Evolutionary conservation across 2,113 vertebrate species (phyloP), one percentile per base, ranked within the genome.

Genomic region (Leucopsar rothschildi): DNA sequence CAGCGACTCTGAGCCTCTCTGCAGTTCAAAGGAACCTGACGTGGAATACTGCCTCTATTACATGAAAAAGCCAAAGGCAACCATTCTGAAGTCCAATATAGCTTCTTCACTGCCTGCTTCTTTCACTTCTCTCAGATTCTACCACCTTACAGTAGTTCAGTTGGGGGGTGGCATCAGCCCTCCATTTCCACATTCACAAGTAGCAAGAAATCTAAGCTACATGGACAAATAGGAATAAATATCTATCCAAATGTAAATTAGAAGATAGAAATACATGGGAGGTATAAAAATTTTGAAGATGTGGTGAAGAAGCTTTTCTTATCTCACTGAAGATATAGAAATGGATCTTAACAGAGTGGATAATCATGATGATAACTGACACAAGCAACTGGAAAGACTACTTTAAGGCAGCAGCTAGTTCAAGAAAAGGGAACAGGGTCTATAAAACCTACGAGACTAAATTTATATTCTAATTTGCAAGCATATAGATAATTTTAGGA

Each of bases 401-500:
- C 40, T 78, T 88, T 65, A 60, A 82, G 49, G 39, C 4, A 21
- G 52, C 39, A 81, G 80, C 17, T 90, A 84, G 39, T 42, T 76
- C 28, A 94, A 65, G 66, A 57, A 88, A 86, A 92, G 81, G 21
- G 15, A 93, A 77, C 23, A 72, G 57, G 50, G 17, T 72, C 66
- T 82, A n/a, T 44, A 80, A 90, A 92, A 87, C 63, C 63, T n/a
- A 72, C 5, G 28, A 47, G 28, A 69, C 45, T 84, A 59, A 88
- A 94, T 95, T 96, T 89, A 57, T 55, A 91, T 76, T 91, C 82
- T 49, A 71, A 68, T 94, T 85, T 70, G 65, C 78, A 82, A 87
- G 80, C 50, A 19, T 55, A 95, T 22, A 95, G 91, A 94, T 86
- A 95, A 95, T 93, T 92, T 93, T 88, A 82, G 91, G 83, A 96